Evolutionary conservation across 1,140 invertebrate species (phyloP).

Genomic region (Drosophila bocqueti): DNA sequence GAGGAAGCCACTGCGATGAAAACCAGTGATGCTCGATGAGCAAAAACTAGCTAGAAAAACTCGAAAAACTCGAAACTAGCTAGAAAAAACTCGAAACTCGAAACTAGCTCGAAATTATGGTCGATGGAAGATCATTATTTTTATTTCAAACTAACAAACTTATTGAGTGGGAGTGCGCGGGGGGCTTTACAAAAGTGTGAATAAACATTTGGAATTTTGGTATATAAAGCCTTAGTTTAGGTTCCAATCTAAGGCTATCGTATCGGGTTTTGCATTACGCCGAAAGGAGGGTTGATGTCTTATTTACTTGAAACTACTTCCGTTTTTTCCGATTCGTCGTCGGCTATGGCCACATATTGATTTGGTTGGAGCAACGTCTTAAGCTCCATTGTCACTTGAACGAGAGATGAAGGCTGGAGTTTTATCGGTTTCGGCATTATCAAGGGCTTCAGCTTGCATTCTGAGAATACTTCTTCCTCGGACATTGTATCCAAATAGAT

Average conservation of each 20-base stretch:
- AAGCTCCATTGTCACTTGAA: neutral
- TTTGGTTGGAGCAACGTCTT: neutral
- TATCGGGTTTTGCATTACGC: neutral
- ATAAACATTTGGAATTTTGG: slow-evolving; percentile 12
- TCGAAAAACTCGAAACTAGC: neutral
- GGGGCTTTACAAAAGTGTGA: slow-evolving; percentile 2
- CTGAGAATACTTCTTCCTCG: neutral
- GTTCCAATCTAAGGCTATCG: neutral
- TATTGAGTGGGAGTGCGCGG: neutral
- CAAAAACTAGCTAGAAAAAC: neutral
- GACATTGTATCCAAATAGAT: neutral
- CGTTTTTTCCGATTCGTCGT: neutral
- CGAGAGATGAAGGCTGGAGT: rapidly evolving
- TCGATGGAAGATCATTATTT: neutral
- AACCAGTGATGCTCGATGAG: neutral
- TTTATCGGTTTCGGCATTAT: slow-evolving; percentile 15
- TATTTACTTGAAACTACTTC: neutral
- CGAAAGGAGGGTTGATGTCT: neutral
- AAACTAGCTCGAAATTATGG: neutral
- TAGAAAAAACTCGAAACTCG: neutral
- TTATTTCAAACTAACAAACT: neutral
- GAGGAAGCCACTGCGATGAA: no score
- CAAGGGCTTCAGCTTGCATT: slow-evolving; percentile 1
- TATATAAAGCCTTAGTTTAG: neutral
- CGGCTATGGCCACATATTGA: neutral